phyloP scores from a whole-genome alignment of 2,797 vertebrate species.

The Anguilla obscura region DNA sequence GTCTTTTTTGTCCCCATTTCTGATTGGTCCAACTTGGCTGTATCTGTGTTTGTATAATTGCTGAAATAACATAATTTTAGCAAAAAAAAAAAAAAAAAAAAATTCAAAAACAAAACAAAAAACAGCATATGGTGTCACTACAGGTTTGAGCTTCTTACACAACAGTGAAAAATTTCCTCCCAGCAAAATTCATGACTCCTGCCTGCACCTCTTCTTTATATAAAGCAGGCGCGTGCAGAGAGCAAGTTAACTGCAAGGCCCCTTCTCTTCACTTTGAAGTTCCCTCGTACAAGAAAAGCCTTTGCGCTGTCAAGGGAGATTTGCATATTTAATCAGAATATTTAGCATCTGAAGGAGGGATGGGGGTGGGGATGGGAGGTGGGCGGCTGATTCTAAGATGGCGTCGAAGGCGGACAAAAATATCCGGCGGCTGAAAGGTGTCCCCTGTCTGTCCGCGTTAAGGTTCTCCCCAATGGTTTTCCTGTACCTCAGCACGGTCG shows the following conservation, averaged over 20 bases:
- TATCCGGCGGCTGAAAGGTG: conserved; percentile 54
- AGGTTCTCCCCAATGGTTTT: conserved; percentile 75
- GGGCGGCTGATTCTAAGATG: conserved; percentile 43
- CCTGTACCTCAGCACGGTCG: conserved; percentile 71
- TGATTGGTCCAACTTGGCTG: not conserved
- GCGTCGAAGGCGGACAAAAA: conserved; percentile 21
- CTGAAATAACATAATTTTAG: conserved; percentile 44
- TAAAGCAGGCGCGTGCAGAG: conserved; percentile 45
- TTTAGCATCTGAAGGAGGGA: conserved; percentile 67
- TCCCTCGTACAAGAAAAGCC: conserved; percentile 59
- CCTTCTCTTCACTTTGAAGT: conserved; percentile 34
- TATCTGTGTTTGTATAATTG: conserved; percentile 8
- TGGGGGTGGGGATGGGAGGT: conserved; percentile 31
- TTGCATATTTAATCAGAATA: conserved; percentile 78
- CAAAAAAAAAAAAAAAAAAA: conserved; percentile 23
- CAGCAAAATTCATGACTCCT: conserved; percentile 37
- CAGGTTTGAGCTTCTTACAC: conserved; percentile 44
- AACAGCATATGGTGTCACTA: conserved; percentile 51
- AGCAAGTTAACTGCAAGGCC: conserved; percentile 59
- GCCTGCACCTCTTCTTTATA: conserved; percentile 25
- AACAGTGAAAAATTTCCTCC: conserved; percentile 31
- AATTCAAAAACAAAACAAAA: conserved; percentile 34
- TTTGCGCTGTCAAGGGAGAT: conserved; percentile 72
- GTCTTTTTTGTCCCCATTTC: not conserved
- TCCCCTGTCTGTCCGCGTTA: conserved; percentile 43